Conservation (phyloP, 2,888 invertebrate species). For the Slavum lentiscoides region DNA sequence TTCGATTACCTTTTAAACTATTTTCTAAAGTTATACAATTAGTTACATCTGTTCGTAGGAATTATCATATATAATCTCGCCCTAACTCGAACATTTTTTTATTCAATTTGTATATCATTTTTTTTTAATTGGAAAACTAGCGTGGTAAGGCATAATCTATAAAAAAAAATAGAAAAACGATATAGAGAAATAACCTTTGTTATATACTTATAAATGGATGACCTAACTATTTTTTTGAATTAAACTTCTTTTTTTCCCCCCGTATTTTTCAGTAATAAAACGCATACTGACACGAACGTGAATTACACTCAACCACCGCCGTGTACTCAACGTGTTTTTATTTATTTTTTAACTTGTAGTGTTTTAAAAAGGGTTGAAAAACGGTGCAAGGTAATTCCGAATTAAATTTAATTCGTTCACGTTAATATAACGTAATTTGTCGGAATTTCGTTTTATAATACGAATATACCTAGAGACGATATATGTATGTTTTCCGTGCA, state of each 20-base stretch:
- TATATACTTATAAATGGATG: background rate
- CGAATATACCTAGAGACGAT: background rate
- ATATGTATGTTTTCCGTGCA: no score
- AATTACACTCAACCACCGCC: background rate
- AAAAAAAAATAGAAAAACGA: no score
- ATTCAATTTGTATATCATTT: no score
- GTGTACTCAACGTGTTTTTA: background rate
- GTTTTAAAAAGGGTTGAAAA: conserved; percentile 18
- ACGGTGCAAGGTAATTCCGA: conserved; percentile 1
- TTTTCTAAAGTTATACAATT: no score
- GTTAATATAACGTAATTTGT: conserved; percentile 20
- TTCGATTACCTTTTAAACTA: no score
- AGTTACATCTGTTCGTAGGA: no score
- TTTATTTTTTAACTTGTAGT: background rate
- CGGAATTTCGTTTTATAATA: conserved; percentile 4
- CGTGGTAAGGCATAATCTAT: no score
- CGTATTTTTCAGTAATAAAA: background rate
- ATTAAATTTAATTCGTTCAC: conserved; percentile 12
- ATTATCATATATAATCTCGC: no score
- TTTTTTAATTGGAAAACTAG: no score
- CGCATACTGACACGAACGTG: conserved; percentile 5
- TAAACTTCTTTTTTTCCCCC: conserved; percentile 3
- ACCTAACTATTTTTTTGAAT: conserved; percentile 6
- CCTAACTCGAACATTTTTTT: no score
- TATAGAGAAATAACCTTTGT: no score